A percentile compares a stretch with the other conserved stretches of the same genome.
phyloP scores from a whole-genome alignment of 2,888 invertebrate species.

The Drosophila aldrichi region DNA sequence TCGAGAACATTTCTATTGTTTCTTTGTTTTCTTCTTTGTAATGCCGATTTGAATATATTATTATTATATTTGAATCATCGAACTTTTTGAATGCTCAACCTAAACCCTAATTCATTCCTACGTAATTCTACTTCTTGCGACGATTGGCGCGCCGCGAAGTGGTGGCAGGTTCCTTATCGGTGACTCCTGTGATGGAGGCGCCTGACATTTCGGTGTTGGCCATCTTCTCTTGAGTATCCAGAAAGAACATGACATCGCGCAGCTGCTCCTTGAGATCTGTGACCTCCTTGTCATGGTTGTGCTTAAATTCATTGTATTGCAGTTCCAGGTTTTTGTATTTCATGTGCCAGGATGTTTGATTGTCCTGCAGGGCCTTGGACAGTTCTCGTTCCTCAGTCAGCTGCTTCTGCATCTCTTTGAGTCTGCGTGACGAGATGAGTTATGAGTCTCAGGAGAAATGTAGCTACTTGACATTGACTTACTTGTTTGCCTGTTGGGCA shows the following conservation, averaged over 20 bases:
- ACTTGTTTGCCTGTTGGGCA: slow-evolving; percentile 88
- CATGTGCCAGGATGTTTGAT: slow-evolving; percentile 91
- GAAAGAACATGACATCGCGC: slow-evolving; percentile 98
- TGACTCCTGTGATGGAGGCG: slow-evolving; percentile 82
- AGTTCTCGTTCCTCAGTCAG: slow-evolving; percentile 94
- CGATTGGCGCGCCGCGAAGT: slow-evolving; percentile 68
- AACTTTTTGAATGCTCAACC: slow-evolving; percentile 6
- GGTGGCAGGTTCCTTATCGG: slow-evolving; percentile 69
- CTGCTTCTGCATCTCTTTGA: slow-evolving; percentile 89
- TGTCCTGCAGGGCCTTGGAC: slow-evolving; percentile 90
- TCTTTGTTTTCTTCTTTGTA: background rate
- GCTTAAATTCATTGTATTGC: slow-evolving; percentile 86
- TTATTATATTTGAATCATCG: slow-evolving; percentile 3
- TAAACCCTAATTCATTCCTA: background rate
- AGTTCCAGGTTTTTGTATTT: slow-evolving; percentile 87
- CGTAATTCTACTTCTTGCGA: slow-evolving; percentile 71
- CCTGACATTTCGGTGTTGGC: slow-evolving; percentile 83
- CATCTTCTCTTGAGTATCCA: slow-evolving; percentile 91
- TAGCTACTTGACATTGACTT: slow-evolving; percentile 25
- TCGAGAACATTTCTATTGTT: slow-evolving; percentile 16
- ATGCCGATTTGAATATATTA: slow-evolving; percentile 23
- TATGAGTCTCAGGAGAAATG: background rate
- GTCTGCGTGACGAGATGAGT: slow-evolving; percentile 83
- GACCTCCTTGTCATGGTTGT: slow-evolving; percentile 90
- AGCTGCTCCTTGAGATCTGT: slow-evolving; percentile 95